phyloP scores from a whole-genome alignment of 2,113 vertebrate genomes.

The Coptodon bakossiorum region DNA sequence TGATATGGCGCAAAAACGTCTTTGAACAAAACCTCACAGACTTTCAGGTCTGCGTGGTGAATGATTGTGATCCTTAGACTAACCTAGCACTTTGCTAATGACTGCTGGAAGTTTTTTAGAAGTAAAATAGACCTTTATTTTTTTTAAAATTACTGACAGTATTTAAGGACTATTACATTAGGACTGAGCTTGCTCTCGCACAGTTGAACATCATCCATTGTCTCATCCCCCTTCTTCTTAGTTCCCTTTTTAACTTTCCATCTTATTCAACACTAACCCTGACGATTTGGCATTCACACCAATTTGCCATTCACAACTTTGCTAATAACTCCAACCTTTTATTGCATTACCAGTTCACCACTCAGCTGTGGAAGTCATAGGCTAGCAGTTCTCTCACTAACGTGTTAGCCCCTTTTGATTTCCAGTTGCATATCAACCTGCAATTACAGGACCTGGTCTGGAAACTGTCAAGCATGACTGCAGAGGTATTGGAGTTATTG shows the following conservation, averaged over 20 bases:
- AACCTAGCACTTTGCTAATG: not conserved
- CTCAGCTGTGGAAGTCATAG: constrained; percentile 58
- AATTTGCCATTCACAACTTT: constrained; percentile 71
- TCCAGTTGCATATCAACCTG: constrained; percentile 73
- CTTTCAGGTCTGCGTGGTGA: not conserved
- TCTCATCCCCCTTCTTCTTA: constrained; percentile 14
- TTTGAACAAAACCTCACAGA: not conserved
- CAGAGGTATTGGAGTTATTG: constrained; percentile 74
- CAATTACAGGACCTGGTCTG: constrained; percentile 74
- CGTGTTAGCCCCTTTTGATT: constrained; percentile 61
- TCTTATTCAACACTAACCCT: constrained; percentile 59
- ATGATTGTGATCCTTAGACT: not conserved
- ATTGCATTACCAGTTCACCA: constrained; percentile 71
- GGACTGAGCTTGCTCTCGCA: not conserved
- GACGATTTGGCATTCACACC: constrained; percentile 71
- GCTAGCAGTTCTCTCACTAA: constrained; percentile 44
- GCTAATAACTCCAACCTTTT: constrained; percentile 71
- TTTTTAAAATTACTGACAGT: not conserved
- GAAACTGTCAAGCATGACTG: constrained; percentile 76
- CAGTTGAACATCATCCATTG: constrained; percentile 21
- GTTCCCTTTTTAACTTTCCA: constrained; percentile 36
- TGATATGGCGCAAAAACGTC: not conserved
- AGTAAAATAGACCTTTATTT: not conserved
- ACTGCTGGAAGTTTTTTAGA: not conserved
- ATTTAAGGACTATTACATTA: constrained; percentile 22